Base-by-base conservation (phyloP, 1,140 invertebrate genomes). In the Cyclina sinensis region DNA sequence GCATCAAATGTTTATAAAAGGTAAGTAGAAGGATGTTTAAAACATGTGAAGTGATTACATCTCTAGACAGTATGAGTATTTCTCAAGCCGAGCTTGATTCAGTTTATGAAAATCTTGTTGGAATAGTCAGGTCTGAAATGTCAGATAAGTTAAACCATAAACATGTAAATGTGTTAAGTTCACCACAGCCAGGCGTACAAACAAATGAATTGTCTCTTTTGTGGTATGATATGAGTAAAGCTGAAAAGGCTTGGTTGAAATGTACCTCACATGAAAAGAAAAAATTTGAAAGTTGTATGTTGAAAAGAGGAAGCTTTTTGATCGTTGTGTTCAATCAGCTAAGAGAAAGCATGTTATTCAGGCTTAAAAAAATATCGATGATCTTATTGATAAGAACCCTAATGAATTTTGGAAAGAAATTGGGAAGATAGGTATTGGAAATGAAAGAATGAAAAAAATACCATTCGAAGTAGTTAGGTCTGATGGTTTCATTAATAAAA, bases 181-280 rank as follows among this genome's bases (percentile, higher is more conserved):
- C 59, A 9, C 27, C 24, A n/a, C 59, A n/a, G 5, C 27, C 59
- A 12, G 9, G 32, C 32, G 32, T 30, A 18, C 27, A 65, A 27
- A 65, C 59, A 9, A 65, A 30, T 35, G 59, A 65, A 65, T 65
- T 65, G 24, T 35, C 59, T 5, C 4, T 12, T 32, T 7, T 65
- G 59, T 65, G 59, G 59, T 7, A 9, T 65, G 32, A 65, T 30
- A 65, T 65, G 59, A 65, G 59, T 65, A 65, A 65, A 30, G 3
- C 59, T 65, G 59, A 65, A 65, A 32, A 65, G n/a, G 9, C 32
- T 30, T 65, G 59, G 59, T 35, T 65, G 24, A 65, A 65, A 65
- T 65, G 9, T 57, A 18, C 51, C 21, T 65, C 12, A 30, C 32
- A 65, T 65, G 59, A 65, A 32, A 65, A 65, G 24, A 65, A 65